Conservation (phyloP, 2,113 vertebrate species). For the Reinhardtius hippoglossoides region DNA sequence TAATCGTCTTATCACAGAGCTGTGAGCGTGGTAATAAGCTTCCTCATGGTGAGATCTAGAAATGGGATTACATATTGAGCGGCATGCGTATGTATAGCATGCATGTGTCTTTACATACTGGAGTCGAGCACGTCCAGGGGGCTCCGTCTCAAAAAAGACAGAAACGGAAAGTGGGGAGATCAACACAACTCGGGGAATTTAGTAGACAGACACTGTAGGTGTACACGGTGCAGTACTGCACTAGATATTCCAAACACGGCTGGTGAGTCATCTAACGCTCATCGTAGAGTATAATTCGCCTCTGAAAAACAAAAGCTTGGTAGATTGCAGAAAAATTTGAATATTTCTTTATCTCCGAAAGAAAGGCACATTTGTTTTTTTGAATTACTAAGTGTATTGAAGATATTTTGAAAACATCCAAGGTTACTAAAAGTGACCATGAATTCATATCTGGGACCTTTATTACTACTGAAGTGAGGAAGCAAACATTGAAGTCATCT, state of each 20-base stretch:
- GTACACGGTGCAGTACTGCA: neutral
- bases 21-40: slow-evolving; percentile 58
- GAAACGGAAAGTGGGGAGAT: neutral
- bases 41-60: slow-evolving; percentile 40
- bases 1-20: slow-evolving; percentile 71
- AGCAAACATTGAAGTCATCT: neutral
- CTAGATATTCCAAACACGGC: slow-evolving; percentile 7
- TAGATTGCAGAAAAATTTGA: slow-evolving; percentile 1
- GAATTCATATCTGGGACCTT: neutral
- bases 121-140: slow-evolving; percentile 13
- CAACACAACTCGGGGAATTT: slow-evolving; percentile 23
- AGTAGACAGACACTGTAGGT: slow-evolving; percentile 18
- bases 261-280: slow-evolving; percentile 32
- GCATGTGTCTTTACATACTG: slow-evolving; percentile 31
- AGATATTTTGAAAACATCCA: neutral
- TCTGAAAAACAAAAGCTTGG: slow-evolving; percentile 21
- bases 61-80: slow-evolving; percentile 58
- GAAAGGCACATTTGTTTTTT: neutral
- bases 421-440: neutral
- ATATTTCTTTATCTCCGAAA: neutral
- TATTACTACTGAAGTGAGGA: neutral
- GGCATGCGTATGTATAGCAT: slow-evolving; percentile 11
- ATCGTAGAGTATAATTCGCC: slow-evolving; percentile 35
- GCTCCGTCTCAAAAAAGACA: slow-evolving; percentile 21
- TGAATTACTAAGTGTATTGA: neutral